These are phyloP conservation scores for Plusia festucae DNA, from an alignment of 2,888 invertebrate genomes.

Conservation along the genomic window DNA sequence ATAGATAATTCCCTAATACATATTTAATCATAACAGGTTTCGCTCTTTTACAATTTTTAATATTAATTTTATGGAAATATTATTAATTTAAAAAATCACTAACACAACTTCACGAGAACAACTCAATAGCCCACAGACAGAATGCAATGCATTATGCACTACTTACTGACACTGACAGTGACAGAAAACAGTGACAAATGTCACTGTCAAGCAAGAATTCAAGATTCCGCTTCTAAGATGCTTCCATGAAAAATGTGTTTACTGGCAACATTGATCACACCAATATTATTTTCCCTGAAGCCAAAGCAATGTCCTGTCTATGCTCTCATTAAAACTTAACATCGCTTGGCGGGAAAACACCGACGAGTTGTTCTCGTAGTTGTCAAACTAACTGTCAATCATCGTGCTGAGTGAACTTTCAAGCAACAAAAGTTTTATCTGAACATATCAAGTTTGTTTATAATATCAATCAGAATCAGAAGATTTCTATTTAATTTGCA, in stretches of 20 bases:
- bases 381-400: neutral
- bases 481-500: conserved; percentile 3
- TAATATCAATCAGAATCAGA: conserved; percentile 9
- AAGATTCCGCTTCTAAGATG: no score
- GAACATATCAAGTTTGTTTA: conserved; percentile 1
- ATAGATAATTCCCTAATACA: conserved; percentile 1
- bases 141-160: no score
- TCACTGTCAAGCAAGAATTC: conserved; percentile 11
- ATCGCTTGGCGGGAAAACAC: neutral
- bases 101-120: conserved; percentile 12
- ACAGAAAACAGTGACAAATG: conserved; percentile 1
- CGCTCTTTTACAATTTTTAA: neutral
- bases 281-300: neutral
- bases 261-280: neutral
- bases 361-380: neutral
- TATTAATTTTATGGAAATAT: conserved; percentile 14
- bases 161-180: neutral
- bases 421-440: neutral
- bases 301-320: neutral
- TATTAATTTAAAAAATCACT: conserved; percentile 17
- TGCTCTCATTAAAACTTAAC: neutral
- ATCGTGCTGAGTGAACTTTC: neutral
- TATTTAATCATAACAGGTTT: conserved; percentile 8
- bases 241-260: neutral
- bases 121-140: neutral